Evolutionary conservation across 2,888 invertebrate species (phyloP).

Genomic region (Lasioglossum calceatum): DNA sequence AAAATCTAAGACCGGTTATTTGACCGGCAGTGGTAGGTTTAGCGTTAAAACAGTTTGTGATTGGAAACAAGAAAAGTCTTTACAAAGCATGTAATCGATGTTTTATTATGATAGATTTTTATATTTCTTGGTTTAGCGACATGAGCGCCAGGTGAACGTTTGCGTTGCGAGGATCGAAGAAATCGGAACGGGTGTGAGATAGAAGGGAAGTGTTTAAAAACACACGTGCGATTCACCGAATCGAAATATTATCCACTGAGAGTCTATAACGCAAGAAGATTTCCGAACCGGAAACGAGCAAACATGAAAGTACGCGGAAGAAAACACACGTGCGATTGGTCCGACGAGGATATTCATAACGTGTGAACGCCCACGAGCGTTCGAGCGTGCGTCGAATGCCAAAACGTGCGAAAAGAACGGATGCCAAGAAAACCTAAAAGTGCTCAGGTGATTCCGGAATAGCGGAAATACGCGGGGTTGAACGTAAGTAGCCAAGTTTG

Average conservation of each 20-base stretch:
- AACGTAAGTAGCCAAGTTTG: conserved; percentile 60
- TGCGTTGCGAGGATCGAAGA: neutral
- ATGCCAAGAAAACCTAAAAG: conserved; percentile 67
- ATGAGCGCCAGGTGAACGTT: neutral
- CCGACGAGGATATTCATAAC: conserved; percentile 76
- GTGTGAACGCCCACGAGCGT: conserved; percentile 75
- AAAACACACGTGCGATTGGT: conserved; percentile 73
- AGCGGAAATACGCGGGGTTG: conserved; percentile 59
- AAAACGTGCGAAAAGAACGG: conserved; percentile 73
- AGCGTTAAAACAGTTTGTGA: neutral
- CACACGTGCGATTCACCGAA: conserved; percentile 41
- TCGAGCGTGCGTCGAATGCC: conserved; percentile 74
- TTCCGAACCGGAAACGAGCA: conserved; percentile 71
- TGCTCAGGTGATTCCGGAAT: conserved; percentile 65
- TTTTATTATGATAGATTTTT: neutral
- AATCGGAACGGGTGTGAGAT: neutral
- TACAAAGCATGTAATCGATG: neutral
- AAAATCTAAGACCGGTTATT: no score
- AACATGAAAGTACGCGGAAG: conserved; percentile 75
- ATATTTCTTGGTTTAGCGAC: neutral
- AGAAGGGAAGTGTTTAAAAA: conserved; percentile 39
- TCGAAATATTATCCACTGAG: conserved; percentile 53
- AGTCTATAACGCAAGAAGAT: conserved; percentile 58
- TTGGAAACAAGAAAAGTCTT: neutral
- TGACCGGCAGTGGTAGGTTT: no score